Base-by-base conservation (phyloP, 2,888 invertebrate species). In the Cerceris ruficornis region DNA sequence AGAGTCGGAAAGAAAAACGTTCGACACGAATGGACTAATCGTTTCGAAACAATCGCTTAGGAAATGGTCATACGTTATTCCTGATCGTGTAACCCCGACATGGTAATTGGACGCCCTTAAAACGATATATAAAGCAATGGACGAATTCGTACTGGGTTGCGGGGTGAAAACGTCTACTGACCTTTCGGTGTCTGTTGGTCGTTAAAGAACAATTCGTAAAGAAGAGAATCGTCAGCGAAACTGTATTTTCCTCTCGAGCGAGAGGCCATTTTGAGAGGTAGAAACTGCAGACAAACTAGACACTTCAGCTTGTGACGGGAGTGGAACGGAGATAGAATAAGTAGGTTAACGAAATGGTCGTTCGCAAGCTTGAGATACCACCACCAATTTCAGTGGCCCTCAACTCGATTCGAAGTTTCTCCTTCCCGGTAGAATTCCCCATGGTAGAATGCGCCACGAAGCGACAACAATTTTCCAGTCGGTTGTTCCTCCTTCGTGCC, bases 271-370 rank as follows among this genome's bases (percentile, higher is more conserved):
- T 76, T 57, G 62, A 71, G 74, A 69, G 71, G 73, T 60, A 60
- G 79, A 54, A 78, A 80, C 70, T 86, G 59, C 70, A 49, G 72
- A 72, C 76, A 61, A 81, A 76, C 80, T 73, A 77, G 75, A 69
- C 69, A 81, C 75, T 75, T 66, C n/a, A 15, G 52, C 50, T 55
- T 39, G 55, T 57, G 55, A 52, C 28, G 59, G 41, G 50, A 61
- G 70, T 46, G 64, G 65, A 69, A 75, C 65, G 57, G 59, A 81
- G 86, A 75, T 75, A 72, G 85, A 86, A 85, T 86, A 86, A 86
- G 80, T 86, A 86, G 86, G 83, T 85, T 86, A 86, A 86, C 81
- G 85, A 86, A 86, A 86, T 85, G 86, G 85, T 85, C 83, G 85
- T 85, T 81, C 79, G 77, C 83, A 81, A 86, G 83, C 80, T 83